Evolutionary conservation across 2,888 invertebrate species (phyloP), one percentile per base, ranked within the genome.

Genomic region (Zaprionus lineosus): DNA sequence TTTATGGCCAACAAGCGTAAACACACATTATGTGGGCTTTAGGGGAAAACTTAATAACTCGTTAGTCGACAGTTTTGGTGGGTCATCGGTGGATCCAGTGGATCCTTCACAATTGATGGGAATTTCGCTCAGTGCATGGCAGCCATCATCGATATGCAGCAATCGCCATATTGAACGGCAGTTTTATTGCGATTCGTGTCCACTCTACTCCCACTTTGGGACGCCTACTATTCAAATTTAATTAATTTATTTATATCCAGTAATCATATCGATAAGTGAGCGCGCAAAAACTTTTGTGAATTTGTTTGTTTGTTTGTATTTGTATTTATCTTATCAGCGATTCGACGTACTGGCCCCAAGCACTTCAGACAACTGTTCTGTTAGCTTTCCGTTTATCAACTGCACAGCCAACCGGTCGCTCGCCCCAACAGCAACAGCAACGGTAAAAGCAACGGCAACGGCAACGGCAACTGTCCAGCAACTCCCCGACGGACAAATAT

Each of bases 191-290:
- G 34, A 67, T 74, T 34, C 40, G 44, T 48, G 75, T 52, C 60
- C 58, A 63, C 47, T 53, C 39, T 52, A 34, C 21, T 5, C 19
- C 18, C 37, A 41, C 55, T 33, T 34, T 36, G n/a, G 56, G 64
- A 33, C 44, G 64, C 58, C 41, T 57, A 31, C 53, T 71, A 78
- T 86, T 78, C 82, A 86, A 86, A 78, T 78, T 78, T 84, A 78
- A 86, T 78, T 78, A 86, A 78, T 84, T 81, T 78, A 78, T 81
- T 79, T 79, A 76, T 78, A 86, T 86, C 84, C 84, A 78, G 51
- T 68, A 81, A 84, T 84, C 76, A 78, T 56, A 59, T 56, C 53
- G 77, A 86, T 86, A 81, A 63, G 48, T 33, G 67, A 63, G 55
- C 47, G 39, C 16, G 34, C 72, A 59, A 48, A 58, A 59, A 59